Conservation (phyloP, 2,113 vertebrate species). For the Pseudonaja textilis region DNA sequence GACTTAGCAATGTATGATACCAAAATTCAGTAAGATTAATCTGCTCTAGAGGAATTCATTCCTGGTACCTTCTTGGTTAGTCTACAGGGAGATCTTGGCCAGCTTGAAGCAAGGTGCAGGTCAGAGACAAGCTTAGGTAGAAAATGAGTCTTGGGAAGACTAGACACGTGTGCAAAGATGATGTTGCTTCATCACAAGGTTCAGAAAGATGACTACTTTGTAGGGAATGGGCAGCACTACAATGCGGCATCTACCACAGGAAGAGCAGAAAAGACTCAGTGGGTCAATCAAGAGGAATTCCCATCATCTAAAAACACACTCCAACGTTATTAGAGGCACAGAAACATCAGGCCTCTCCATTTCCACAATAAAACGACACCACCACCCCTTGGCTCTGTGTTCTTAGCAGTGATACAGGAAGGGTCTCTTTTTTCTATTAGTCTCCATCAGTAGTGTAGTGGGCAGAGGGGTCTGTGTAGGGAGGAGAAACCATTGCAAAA, state of each 20-base stretch:
- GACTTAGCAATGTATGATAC: slow-evolving; percentile 14
- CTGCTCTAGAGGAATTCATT: slow-evolving; percentile 15
- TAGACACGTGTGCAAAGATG: slow-evolving; percentile 38
- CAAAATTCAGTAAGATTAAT: slow-evolving; percentile 29
- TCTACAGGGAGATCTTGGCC: slow-evolving; percentile 27
- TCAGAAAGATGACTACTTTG: background rate
- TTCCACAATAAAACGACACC: background rate
- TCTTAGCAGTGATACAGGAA: slow-evolving; percentile 17
- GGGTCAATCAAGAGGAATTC: slow-evolving; percentile 12
- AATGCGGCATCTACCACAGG: background rate
- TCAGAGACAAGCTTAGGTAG: slow-evolving; percentile 39
- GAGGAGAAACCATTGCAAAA: slow-evolving; percentile 44
- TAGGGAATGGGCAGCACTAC: background rate
- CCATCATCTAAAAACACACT: slow-evolving; percentile 13
- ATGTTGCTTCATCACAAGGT: slow-evolving; percentile 7
- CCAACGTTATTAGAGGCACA: background rate
- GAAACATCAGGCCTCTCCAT: background rate
- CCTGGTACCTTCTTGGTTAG: slow-evolving; percentile 20
- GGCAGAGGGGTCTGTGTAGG: slow-evolving; percentile 38
- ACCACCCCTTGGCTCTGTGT: background rate
- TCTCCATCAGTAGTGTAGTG: slow-evolving; percentile 16
- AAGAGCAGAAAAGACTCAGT: slow-evolving; percentile 10
- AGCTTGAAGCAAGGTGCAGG: slow-evolving; percentile 23
- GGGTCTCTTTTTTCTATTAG: background rate
- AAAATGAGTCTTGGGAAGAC: slow-evolving; percentile 58